Percentiles rank a stretch among this genome's conserved stretches.
Conservation (phyloP, 2,113 vertebrate species). For the Terrapene triunguis region DNA sequence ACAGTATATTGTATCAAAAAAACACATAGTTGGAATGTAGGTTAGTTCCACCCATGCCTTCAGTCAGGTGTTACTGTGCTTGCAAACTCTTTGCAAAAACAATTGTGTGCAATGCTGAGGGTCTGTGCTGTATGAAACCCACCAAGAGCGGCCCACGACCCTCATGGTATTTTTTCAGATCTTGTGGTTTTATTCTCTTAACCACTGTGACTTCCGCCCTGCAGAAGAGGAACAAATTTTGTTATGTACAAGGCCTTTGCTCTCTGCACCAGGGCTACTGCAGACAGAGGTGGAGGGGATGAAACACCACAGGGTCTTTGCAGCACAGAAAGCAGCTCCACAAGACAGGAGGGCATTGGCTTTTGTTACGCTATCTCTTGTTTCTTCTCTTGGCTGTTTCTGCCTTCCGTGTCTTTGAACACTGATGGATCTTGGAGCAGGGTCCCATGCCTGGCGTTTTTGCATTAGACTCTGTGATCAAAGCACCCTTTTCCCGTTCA, state of each 20-base stretch:
- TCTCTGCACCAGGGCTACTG: conserved; percentile 3
- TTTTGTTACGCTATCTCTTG: background rate
- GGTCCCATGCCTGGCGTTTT: background rate
- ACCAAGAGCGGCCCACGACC: background rate
- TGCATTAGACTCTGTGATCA: background rate
- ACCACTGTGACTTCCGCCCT: conserved; percentile 68
- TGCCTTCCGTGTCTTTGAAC: background rate
- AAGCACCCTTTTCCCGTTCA: fast-evolving
- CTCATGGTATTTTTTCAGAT: conserved; percentile 17
- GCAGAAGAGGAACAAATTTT: background rate
- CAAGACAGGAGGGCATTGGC: fast-evolving
- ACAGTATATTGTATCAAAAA: background rate
- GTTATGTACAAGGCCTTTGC: background rate
- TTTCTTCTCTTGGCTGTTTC: background rate
- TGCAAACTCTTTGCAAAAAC: conserved; percentile 3
- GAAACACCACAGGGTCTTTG: background rate
- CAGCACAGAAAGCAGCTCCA: fast-evolving
- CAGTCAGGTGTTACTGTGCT: background rate
- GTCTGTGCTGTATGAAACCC: conserved; percentile 41
- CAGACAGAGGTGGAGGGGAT: background rate
- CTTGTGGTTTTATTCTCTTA: conserved; percentile 21
- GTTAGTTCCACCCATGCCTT: background rate
- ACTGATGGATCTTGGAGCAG: background rate
- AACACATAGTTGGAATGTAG: background rate
- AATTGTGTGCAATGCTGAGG: background rate